These are phyloP conservation scores for Slavum lentiscoides DNA, from an alignment of 2,888 invertebrate species.

Conservation along the genomic window DNA sequence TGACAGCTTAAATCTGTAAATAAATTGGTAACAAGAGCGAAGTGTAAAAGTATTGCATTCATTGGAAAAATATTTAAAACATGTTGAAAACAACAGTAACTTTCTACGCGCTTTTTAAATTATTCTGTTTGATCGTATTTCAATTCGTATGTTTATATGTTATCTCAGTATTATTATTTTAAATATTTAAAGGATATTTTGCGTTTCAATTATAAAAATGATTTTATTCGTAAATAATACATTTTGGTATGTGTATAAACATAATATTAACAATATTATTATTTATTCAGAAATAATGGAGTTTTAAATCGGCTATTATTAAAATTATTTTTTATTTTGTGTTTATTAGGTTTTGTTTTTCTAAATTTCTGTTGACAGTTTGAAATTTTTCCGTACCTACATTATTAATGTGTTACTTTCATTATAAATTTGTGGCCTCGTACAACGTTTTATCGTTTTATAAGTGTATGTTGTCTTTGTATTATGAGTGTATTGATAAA, in stretches of 20 bases:
- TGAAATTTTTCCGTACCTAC: background rate
- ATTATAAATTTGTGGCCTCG: background rate
- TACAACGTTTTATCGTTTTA: constrained; percentile 3
- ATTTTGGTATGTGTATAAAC: background rate
- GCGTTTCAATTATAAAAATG: background rate
- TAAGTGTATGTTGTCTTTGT: background rate
- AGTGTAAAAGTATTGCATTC: too few species aligned
- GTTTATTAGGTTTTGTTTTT: background rate
- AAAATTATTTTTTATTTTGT: background rate
- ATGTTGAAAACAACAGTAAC: too few species aligned
- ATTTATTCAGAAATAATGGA: background rate
- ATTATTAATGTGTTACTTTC: background rate
- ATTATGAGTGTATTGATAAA: background rate
- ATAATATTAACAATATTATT: too few species aligned
- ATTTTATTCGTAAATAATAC: background rate
- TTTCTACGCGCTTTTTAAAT: too few species aligned
- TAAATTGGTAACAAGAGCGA: too few species aligned
- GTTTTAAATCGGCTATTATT: background rate
- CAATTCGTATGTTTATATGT: background rate
- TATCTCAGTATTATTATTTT: background rate
- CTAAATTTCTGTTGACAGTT: background rate
- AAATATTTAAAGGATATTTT: background rate
- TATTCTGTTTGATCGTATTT: too few species aligned
- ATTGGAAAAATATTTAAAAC: too few species aligned
- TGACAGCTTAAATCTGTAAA: too few species aligned